Base-by-base conservation (phyloP, 1,140 invertebrate genomes). In the Heliconius eleuchia region DNA sequence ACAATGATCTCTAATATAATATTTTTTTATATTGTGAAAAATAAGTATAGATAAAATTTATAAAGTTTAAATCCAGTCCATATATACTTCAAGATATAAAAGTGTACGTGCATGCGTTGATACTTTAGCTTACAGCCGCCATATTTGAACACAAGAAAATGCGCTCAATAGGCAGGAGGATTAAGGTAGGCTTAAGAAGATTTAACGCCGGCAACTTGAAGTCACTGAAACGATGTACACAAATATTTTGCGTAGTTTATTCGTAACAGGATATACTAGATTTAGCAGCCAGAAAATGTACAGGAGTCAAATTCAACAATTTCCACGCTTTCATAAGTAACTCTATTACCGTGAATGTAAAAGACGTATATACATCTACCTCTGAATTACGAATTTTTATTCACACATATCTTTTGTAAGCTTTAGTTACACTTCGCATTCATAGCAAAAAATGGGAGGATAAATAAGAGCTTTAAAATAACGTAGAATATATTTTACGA, bases 181-280 rank as follows among this genome's bases (percentile, higher is more conserved):
- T 87, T 87, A 84, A 79, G 83, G 77, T 84, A 79, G 83, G 82
- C 82, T 85, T 87, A 87, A 84, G 82, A 81, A 79, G 82, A 80
- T 84, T 84, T 85, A 77, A 76, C 82, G 80, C 55, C 80, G 80
- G 83, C 82, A 85, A 84, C 81, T 81, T 72, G 71, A 78, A 84
- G 83, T 81, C 76, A 78, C 80, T 83, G 83, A 82, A 77, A 81
- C 79, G 73, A 55, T 82, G 77, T 76, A 82, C 81, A 85, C 78
- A 78, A 76, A 73, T 81, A 81, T 82, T 81, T 82, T 74, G 76
- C 78, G 80, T 80, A 83, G 80, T 82, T 83, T 85, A 85, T 84
- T 87, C 82, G 81, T 83, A 83, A 86, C 81, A 80, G 80, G 79
- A 82, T 84, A 83, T 81, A 76, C 77, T 78, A 84, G 80, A 84